phyloP scores from a whole-genome alignment of 1,140 invertebrate species.

The Pteromalus puparum region DNA sequence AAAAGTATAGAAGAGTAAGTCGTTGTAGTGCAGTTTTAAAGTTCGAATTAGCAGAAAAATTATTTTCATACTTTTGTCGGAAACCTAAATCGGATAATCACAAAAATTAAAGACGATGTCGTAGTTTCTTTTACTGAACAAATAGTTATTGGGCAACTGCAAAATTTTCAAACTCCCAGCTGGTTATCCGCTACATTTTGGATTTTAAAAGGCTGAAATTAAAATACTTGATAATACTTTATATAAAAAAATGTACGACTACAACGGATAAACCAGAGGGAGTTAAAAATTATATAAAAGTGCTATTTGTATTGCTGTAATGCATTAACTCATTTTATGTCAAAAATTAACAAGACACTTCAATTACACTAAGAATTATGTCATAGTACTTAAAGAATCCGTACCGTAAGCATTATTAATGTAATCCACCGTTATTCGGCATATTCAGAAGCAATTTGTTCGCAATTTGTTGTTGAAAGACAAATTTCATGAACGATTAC shows the following conservation, averaged over 20 bases:
- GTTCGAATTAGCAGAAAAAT: not conserved
- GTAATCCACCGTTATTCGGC: conserved; percentile 55
- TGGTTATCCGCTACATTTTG: not conserved
- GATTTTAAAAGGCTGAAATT: not conserved
- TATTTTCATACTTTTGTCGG: not conserved
- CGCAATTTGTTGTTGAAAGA: conserved; percentile 12
- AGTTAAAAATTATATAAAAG: conserved; percentile 6
- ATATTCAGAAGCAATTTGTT: conserved; percentile 61
- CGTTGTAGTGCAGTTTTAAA: not conserved
- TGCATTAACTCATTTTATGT: conserved; percentile 12
- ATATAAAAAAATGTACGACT: not conserved
- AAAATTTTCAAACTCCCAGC: not conserved
- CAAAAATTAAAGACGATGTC: not conserved
- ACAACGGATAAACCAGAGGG: not conserved
- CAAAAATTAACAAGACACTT: not conserved
- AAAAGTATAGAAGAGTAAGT: not conserved
- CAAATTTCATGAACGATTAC: not conserved
- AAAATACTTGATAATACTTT: too few species aligned
- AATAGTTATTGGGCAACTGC: not conserved
- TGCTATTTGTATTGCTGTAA: conserved; percentile 8
- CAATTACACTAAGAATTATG: conserved; percentile 19
- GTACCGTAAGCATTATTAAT: conserved; percentile 41
- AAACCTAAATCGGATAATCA: not conserved
- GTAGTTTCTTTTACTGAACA: not conserved
- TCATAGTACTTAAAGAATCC: conserved; percentile 24